Base-by-base conservation (phyloP, 1,140 invertebrate species). In the Carcinoscorpius rotundicauda region DNA sequence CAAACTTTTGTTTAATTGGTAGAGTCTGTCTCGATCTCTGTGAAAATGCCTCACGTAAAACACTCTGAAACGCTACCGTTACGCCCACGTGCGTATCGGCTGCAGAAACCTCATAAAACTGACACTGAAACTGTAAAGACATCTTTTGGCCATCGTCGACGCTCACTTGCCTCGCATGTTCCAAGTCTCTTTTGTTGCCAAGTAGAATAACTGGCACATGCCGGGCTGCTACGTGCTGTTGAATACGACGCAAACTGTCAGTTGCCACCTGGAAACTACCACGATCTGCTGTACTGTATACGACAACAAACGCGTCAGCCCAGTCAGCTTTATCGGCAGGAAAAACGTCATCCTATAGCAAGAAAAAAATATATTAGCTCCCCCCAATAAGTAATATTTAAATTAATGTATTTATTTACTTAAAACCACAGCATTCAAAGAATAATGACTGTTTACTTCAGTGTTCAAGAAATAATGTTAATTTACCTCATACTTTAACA, bases 241-340 rank as follows among this genome's bases (percentile, higher is more conserved):
- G 10, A 29, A 65, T 51, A 11, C 11, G 9, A 8, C 58, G 48
- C 52, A 65, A 11, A 29, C 60, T 61, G 6, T 62, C 4, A 61
- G 57, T 10, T 61, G 85, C 86, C 71, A 87, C 85, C 58, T 82
- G 78, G 71, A 88, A 87, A 66, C 84, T 86, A 66, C 78, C 78
- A 65, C 82, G 77, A 71, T 88, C 86, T 4, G 85, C 88, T 64
- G 89, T 85, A 67, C 86, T 86, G 76, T 89, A 90, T 51, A 88
- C 86, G n/a, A 89, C 81, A 4, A 89, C 76, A 73, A 85, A 87
- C 4, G 85, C 87, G 73, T 89, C 87, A 1, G 86, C 85, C 86
- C 87, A 87, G 74, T 85, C 81, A 52, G 88, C 78, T 51, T 81
- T 78, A 64, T 84, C 83, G 68, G 81, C 73, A 51, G 80, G 76